A percentile compares a stretch with the other conserved stretches of the same genome.
These are phyloP conservation scores for Hylyphantes graminicola DNA, from an alignment of 1,140 invertebrate genomes.

Conservation along the genomic window DNA sequence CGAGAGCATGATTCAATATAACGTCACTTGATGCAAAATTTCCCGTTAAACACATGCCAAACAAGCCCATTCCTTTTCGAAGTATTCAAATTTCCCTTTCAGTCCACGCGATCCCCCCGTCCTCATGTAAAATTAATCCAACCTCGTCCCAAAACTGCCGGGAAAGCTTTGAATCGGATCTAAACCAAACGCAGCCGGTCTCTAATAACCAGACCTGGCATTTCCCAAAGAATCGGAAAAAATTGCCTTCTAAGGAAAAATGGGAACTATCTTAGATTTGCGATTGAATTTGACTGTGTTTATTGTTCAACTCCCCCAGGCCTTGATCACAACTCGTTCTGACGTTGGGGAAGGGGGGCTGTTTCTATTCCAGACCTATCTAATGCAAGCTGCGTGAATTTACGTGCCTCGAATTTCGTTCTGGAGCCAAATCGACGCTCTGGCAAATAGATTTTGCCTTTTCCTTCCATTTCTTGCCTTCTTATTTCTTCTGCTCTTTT, in stretches of 20 bases:
- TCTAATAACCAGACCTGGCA: slow-evolving; percentile 47
- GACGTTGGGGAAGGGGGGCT: slow-evolving; percentile 1
- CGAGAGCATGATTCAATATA: no score
- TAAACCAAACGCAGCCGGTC: slow-evolving; percentile 2
- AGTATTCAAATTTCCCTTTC: no score
- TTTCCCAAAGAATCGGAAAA: slow-evolving; percentile 32
- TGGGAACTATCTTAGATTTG: slow-evolving; percentile 27
- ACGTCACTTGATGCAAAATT: no score
- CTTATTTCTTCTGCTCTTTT: not conserved
- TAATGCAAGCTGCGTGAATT: slow-evolving; percentile 51
- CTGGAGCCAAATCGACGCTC: slow-evolving; percentile 12
- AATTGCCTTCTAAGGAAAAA: slow-evolving; percentile 32
- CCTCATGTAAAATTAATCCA: not conserved
- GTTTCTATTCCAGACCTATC: slow-evolving; percentile 47
- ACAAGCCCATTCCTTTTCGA: no score
- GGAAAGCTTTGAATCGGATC: slow-evolving; percentile 21
- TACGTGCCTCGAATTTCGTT: slow-evolving; percentile 52
- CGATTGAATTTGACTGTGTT: slow-evolving; percentile 59
- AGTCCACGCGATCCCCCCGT: no score
- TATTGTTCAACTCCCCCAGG: slow-evolving; percentile 44
- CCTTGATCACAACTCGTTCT: slow-evolving; percentile 38
- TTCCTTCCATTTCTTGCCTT: slow-evolving; percentile 12
- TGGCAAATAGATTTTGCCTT: slow-evolving; percentile 52
- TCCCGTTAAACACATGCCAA: no score
- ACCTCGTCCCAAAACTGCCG: not conserved